A percentile compares a stretch with the other conserved stretches of the same genome.
Evolutionary conservation across 1,140 invertebrate species (phyloP).

Genomic region (Pantala flavescens): DNA sequence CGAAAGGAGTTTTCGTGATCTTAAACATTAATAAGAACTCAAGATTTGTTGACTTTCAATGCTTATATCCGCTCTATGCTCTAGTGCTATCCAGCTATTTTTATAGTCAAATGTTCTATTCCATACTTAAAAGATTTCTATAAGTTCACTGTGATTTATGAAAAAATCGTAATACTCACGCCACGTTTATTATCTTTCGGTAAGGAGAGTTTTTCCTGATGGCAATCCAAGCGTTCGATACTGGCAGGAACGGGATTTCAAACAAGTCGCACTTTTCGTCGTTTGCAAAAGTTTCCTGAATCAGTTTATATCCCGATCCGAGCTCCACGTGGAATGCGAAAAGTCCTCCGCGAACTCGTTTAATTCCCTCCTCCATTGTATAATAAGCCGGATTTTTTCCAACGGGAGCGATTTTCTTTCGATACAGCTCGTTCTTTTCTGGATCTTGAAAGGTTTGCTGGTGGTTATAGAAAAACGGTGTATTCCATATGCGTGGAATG

Average conservation of each 20-base stretch:
- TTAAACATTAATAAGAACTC: too few relatives aligned
- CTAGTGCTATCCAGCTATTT: too few relatives aligned
- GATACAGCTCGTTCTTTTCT: neutral
- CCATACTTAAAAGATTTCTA: too few relatives aligned
- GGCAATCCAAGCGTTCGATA: neutral
- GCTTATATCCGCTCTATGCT: too few relatives aligned
- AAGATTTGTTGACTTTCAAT: too few relatives aligned
- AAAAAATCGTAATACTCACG: neutral
- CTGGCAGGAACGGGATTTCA: conserved; percentile 13
- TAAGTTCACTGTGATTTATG: too few relatives aligned
- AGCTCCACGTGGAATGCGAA: conserved; percentile 49
- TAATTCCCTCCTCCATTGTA: conserved; percentile 45
- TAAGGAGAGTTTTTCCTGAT: conserved; percentile 13
- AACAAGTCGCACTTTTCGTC: conserved; percentile 18
- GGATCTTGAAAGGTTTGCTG: neutral
- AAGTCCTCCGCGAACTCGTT: conserved; percentile 41
- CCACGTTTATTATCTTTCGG: conserved; percentile 10
- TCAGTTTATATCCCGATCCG: conserved; percentile 14
- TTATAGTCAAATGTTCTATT: too few relatives aligned
- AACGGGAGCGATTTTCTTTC: conserved; percentile 45
- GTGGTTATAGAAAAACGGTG: neutral
- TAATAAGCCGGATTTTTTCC: conserved; percentile 40
- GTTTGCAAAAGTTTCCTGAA: conserved; percentile 16
- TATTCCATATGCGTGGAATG: neutral
- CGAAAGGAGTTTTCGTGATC: too few relatives aligned